Conservation (phyloP, 1,140 invertebrate species). For the Drosophila mauritiana region DNA sequence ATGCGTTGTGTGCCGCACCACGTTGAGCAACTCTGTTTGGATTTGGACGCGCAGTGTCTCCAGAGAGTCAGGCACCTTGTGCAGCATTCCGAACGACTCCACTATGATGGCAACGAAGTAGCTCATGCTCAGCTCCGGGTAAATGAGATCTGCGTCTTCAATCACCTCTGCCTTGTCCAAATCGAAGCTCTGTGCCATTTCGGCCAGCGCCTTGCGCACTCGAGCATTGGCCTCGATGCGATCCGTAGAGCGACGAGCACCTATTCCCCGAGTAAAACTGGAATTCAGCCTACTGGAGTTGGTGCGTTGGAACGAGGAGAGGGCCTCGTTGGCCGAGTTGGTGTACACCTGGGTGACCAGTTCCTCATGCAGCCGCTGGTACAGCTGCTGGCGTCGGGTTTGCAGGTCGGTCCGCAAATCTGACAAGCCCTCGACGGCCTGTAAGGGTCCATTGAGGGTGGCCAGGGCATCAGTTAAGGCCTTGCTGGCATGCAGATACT, state of each 20-base stretch:
- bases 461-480: constrained; percentile 89
- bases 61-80: constrained; percentile 93
- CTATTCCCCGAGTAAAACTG: constrained; percentile 86
- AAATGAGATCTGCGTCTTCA: constrained; percentile 87
- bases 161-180: constrained; percentile 85
- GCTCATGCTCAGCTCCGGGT: constrained; percentile 89
- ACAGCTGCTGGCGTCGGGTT: constrained; percentile 90
- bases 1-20: constrained; percentile 91
- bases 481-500: constrained; percentile 94
- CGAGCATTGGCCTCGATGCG: constrained; percentile 84
- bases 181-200: constrained; percentile 83
- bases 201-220: constrained; percentile 84
- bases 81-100: constrained; percentile 93
- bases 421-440: constrained; percentile 92
- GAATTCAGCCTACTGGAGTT: constrained; percentile 87
- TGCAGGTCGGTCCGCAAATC: constrained; percentile 91
- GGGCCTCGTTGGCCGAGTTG: constrained; percentile 87
- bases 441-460: constrained; percentile 89
- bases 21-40: constrained; percentile 91
- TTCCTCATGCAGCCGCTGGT: constrained; percentile 89
- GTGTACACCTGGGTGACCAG: constrained; percentile 91
- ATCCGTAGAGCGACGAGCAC: constrained; percentile 85
- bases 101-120: constrained; percentile 93
- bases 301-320: constrained; percentile 86
- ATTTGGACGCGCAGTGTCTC: constrained; percentile 93